Percentiles rank a stretch among this genome's conserved stretches.
These are phyloP conservation scores for Rhabdophis nuchalis DNA, from an alignment of 2,797 vertebrate genomes.

Conservation along the genomic window DNA sequence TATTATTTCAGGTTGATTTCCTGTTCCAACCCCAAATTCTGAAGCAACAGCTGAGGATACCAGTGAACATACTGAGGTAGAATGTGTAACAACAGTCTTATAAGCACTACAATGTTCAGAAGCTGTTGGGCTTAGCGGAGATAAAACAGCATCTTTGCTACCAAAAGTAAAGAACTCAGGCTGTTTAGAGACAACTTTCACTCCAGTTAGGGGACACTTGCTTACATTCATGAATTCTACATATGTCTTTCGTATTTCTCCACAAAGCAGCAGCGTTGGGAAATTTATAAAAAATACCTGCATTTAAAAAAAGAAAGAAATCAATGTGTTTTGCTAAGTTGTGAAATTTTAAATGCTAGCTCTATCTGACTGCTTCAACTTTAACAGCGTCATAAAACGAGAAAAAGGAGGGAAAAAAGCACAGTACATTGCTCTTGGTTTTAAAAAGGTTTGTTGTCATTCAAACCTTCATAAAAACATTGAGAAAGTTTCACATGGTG, in stretches of 20 bases:
- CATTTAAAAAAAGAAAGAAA: slow-evolving; percentile 56
- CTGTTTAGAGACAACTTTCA: slow-evolving; percentile 89
- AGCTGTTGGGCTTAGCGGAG: slow-evolving; percentile 82
- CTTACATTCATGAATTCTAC: slow-evolving; percentile 97
- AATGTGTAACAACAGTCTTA: slow-evolving; percentile 80
- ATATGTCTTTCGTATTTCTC: slow-evolving; percentile 92
- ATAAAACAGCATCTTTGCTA: slow-evolving; percentile 76
- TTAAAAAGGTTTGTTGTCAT: not conserved
- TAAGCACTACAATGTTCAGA: slow-evolving; percentile 93
- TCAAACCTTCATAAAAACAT: not conserved
- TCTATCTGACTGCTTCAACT: not conserved
- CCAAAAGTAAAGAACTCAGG: slow-evolving; percentile 96
- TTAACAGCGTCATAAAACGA: not conserved
- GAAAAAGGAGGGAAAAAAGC: not conserved
- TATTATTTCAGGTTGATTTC: slow-evolving; percentile 74
- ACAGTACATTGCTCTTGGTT: not conserved
- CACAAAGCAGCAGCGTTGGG: slow-evolving; percentile 92
- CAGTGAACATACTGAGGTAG: slow-evolving; percentile 66
- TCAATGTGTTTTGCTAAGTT: slow-evolving; percentile 45
- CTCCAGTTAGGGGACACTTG: slow-evolving; percentile 80
- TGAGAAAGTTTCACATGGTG: not conserved
- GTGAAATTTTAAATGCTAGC: not conserved
- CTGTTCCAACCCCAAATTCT: slow-evolving; percentile 70
- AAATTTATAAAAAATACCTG: slow-evolving; percentile 98
- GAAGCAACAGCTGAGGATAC: slow-evolving; percentile 71